Base-by-base conservation (phyloP, 2,797 vertebrate genomes). In the Spea hammondii region DNA sequence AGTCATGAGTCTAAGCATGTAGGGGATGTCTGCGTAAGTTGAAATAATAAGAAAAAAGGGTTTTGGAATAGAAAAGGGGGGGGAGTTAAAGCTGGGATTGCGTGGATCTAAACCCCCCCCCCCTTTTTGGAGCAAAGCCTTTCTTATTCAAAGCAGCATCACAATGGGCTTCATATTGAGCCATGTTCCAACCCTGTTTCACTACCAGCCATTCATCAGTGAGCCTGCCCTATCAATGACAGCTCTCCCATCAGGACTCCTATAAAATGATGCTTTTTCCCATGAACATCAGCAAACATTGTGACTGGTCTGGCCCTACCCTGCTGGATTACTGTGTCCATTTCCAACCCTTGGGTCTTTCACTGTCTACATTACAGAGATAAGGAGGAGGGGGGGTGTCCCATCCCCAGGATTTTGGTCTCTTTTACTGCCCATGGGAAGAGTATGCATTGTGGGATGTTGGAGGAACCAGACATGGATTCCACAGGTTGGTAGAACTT, bases 271-370 rank as follows among this genome's bases (percentile, higher is more conserved):
- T 95, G 95, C 95, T 96, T 96, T 98, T 97, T 96, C 97, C 96
- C 98, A 96, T 96, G 95, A 98, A 99, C 97, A 98, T 98, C 96
- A 96, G 96, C 97, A 99, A 99, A 99, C 97, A 98, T 98, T 99
- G 97, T 97, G 97, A 99, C 96, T 96, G 96, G 92, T 96, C 95
- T 95, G 95, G 93, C 94, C 95, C 93, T 94, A 93, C 95, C 95
- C 93, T 85, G 88, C 89, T 91, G 92, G 91, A 92, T 92, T 96
- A 95, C 95, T 93, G 94, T 94, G 95, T 91, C 93, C 93, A 91
- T 88, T 89, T 89, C 88, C 85, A 86, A 85, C 79, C 12, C 72
- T 54, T 57, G 10, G 55, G 66, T 76, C 64, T 74, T 76, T 59
- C 82, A 85, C 80, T 72, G 82, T 82, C 76, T 80, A 83, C 86